Evolutionary conservation across 1,140 invertebrate genomes (phyloP), one percentile per base, ranked within the genome.

Genomic region (Trissolcus basalis): DNA sequence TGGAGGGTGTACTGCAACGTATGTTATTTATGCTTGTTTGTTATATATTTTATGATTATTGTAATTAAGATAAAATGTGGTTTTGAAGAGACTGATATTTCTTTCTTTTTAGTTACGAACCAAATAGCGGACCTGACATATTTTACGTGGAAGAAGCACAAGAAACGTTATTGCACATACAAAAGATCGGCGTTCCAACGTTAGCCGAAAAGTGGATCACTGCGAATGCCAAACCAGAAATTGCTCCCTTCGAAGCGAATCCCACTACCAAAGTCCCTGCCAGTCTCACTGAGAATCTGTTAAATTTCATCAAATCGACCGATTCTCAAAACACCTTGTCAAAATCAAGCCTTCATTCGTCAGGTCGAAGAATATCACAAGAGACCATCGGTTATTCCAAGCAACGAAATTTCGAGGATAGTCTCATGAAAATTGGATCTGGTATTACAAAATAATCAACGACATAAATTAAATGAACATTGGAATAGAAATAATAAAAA

Each of bases 121-220:
- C 89, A 15, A 86, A 88, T 65, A 85, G 86, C 59, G 90, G 90
- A 10, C 91, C 91, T 3, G 90, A 92, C 80, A 84, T 90, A 60
- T 90, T 91, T 82, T 92, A 91, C 65, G 90, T 93, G 0, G 91
- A 93, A 84, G 92, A 93, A 85, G 92, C 91, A n/a, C 91, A 93
- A 80, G 92, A 92, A 51, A 93, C 92, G 1, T 81, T 93, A 1
- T 89, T 90, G 36, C 91, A 93, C 79, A 88, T 93, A n/a, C 90
- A 91, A 73, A 91, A 92, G 79, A 89, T 92, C 49, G 92, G 92
- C 19, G 89, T 93, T 5, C 87, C 91, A 39, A 89, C 88, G 12
- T 70, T 93, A 10, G 91, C 91, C 10, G 89, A 89, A 41, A 91
- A 92, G 67, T 92, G 91, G 90, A 88, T 91, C 44, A 74, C 85